Base-by-base conservation (phyloP, 1,140 invertebrate genomes). In the Telenomus remus region DNA sequence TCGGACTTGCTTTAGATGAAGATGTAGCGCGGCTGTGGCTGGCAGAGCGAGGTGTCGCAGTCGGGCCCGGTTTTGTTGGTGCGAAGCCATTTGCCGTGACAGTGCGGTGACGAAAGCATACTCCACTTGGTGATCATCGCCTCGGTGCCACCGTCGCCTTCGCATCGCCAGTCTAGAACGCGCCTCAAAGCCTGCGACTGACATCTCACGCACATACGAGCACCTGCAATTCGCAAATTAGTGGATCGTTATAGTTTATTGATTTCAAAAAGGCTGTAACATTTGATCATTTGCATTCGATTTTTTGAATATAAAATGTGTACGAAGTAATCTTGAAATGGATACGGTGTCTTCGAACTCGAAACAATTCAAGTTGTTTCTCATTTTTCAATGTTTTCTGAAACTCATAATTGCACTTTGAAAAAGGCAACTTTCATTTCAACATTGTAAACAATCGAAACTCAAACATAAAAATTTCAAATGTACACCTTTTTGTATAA, bases 81-180 rank as follows among this genome's bases (percentile, higher is more conserved):
- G 13, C 93, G 90, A n/a, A 94, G 83, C 94, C 94, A 96, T 83
- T 95, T 94, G 35, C 95, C 95, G 76, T 94, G 93, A 84, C 95
- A 96, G 71, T 94, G 93, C 8, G 93, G 92, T 34, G 92, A 91
- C 12, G 93, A 91, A 12, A 95, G 88, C 37, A 93, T 92, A 53
- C 92, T 92, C 91, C 94, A 96, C 37, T 94, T 89, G 12, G 94
- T 95, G 56, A 91, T 89, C 76, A 92, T 90, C 0, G 91, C 92
- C 14, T 92, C 89, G 19, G 93, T 90, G 0, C 93, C 93, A 16
- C 89, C 90, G 81, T 95, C 93, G 2, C 94, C 94, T 47, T 92
- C 91, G 87, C 94, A 96, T 66, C 94, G 91, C 89, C 93, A 95
- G 63, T 92, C 92, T 11, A 94, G 83, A 54, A 89, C 81, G 35